These are phyloP conservation scores for Sandelia bainsii DNA, from an alignment of 2,797 vertebrate genomes.

Conservation along the genomic window DNA sequence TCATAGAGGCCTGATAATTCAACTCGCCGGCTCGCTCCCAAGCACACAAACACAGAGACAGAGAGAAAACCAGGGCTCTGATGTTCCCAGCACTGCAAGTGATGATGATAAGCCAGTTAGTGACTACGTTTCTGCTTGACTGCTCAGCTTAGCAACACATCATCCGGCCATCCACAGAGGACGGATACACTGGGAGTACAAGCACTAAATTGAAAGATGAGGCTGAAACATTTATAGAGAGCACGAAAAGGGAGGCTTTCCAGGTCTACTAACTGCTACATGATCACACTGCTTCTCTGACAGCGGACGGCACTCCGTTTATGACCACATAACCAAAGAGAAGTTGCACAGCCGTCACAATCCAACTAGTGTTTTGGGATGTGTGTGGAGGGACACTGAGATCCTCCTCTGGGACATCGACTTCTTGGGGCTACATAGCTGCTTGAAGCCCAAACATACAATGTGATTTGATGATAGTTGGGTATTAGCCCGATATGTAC, in stretches of 20 bases:
- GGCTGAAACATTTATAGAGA: slow-evolving; percentile 43
- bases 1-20: slow-evolving; percentile 42
- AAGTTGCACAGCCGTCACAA: slow-evolving; percentile 69
- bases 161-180: slow-evolving; percentile 29
- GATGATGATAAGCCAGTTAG: slow-evolving; percentile 45
- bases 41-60: background rate
- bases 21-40: background rate
- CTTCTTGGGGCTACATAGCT: slow-evolving; percentile 31
- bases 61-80: slow-evolving; percentile 13
- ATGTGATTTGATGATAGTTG: background rate
- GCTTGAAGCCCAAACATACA: slow-evolving; percentile 53
- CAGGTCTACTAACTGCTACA: slow-evolving; percentile 1
- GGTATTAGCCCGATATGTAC: background rate
- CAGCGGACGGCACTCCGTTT: slow-evolving; percentile 50
- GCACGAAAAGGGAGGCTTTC: slow-evolving; percentile 24
- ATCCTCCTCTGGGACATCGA: slow-evolving; percentile 55
- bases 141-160: slow-evolving; percentile 44
- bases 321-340: slow-evolving; percentile 56
- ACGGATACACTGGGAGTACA: slow-evolving; percentile 2
- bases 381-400: slow-evolving; percentile 37
- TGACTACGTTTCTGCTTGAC: slow-evolving; percentile 48
- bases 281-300: slow-evolving; percentile 23
- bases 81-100: slow-evolving; percentile 29
- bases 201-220: slow-evolving; percentile 21
- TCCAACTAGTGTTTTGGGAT: slow-evolving; percentile 59